Base-by-base conservation (phyloP, 1,140 invertebrate genomes). In the Zaprionus lachaisei region DNA sequence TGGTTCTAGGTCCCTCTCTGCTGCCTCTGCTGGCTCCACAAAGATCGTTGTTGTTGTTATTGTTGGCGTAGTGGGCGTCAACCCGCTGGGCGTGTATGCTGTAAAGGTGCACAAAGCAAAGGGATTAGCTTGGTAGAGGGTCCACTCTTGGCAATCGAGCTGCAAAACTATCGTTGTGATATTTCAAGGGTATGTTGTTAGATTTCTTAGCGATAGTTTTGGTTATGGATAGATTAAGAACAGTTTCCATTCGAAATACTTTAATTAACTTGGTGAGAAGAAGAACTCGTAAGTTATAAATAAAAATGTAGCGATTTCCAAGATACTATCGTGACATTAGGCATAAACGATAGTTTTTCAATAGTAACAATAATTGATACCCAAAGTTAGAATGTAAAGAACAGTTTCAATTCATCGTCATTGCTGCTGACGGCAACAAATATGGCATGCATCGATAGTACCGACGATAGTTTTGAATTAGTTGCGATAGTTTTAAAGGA, bases 11-110 rank as follows among this genome's bases (percentile, higher is more conserved):
- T 20, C 31, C 1, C 17, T 15, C 31, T 56, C 34, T n/a, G 38
- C 49, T 49, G 47, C 17, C 55, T 74, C 28, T 17, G 26, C 14
- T 0, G 22, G 34, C 14, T 26, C 54, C 1, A 14, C 58, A 4
- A 44, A 6, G 6, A 26, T 51, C 12, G 20, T 51, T 14, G 80
- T 28, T 22, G 61, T 63, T 22, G 75, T 67, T 0, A 81, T 77
- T 7, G 81, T 81, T 26, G 79, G 66, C 11, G 81, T 79, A 57
- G 84, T 85, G 57, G 83, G 76, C 24, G 80, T 77, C 9, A 49
- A 65, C 9, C 72, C 51, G 5, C 75, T 74, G 31, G 80, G 72
- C 57, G 73, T 76, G 9, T 81, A 72, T 24, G 44, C 54, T 65
- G 38, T 41, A 2, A 7, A 44, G 12, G 24, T 12, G 26, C 15